These are phyloP conservation scores for Andrena praecox DNA, from an alignment of 2,888 invertebrate species.

Conservation along the genomic window DNA sequence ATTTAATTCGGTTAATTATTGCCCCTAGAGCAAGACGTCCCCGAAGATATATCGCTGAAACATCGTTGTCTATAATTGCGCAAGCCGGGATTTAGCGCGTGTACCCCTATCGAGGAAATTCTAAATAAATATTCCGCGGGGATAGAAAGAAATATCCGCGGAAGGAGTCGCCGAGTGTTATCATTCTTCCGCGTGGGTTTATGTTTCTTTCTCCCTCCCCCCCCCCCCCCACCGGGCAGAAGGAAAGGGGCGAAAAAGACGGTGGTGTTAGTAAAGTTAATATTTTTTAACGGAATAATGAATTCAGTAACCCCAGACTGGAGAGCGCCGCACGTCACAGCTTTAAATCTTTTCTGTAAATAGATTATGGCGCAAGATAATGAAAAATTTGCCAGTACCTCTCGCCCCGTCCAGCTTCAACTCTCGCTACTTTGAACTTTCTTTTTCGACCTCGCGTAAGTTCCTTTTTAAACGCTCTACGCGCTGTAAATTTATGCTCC, in stretches of 20 bases:
- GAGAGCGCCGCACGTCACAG: constrained; percentile 62
- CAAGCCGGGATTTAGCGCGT: constrained; percentile 13
- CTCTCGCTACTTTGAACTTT: constrained; percentile 49
- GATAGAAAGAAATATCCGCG: constrained; percentile 1
- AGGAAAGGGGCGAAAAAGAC: constrained; percentile 13
- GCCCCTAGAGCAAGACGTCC: constrained; percentile 53
- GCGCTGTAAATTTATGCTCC: constrained; percentile 10
- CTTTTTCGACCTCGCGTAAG: constrained; percentile 3
- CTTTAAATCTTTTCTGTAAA: constrained; percentile 74
- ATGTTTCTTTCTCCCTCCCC: constrained; percentile 31
- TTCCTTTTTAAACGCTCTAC: neutral
- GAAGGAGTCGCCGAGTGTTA: constrained; percentile 44
- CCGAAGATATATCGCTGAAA: constrained; percentile 62
- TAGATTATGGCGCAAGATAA: constrained; percentile 74
- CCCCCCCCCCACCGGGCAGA: neutral
- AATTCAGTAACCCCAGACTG: constrained; percentile 63
- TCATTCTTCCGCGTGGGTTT: constrained; percentile 51
- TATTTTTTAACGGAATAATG: constrained; percentile 73
- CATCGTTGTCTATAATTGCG: constrained; percentile 61
- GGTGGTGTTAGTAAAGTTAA: constrained; percentile 66
- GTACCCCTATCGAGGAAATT: constrained; percentile 37
- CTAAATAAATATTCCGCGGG: constrained; percentile 31
- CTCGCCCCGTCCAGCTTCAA: constrained; percentile 51
- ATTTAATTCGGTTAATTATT: constrained; percentile 73
- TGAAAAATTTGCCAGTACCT: constrained; percentile 69